Evolutionary conservation across 2,797 vertebrate genomes (phyloP).

Genomic region (Babyrousa celebensis): DNA sequence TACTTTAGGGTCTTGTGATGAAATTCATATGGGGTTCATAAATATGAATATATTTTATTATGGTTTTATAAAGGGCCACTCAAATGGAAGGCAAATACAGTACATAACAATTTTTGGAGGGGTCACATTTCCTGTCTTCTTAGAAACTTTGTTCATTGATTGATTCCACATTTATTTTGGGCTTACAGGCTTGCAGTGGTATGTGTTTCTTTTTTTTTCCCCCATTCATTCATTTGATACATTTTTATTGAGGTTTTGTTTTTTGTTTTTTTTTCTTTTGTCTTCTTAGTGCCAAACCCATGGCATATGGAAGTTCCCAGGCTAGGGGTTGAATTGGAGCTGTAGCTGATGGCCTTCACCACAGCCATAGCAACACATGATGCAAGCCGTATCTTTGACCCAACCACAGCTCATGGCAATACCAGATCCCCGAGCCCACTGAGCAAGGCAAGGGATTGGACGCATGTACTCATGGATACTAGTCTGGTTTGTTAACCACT

Average conservation of each 20-base stretch:
- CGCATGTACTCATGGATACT: too few species aligned
- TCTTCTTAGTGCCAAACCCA: too few species aligned
- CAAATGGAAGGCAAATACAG: not conserved
- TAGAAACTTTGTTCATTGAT: conserved; percentile 23
- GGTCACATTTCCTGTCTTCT: not conserved
- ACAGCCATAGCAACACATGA: too few species aligned
- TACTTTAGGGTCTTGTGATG: conserved; percentile 31
- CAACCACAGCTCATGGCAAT: too few species aligned
- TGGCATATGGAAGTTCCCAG: too few species aligned
- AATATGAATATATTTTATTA: not conserved
- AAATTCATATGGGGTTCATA: conserved; percentile 44
- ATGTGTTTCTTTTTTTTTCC: rapidly evolving
- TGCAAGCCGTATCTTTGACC: too few species aligned
- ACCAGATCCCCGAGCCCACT: too few species aligned
- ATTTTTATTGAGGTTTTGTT: not conserved
- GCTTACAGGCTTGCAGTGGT: not conserved
- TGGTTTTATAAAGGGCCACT: conserved; percentile 15
- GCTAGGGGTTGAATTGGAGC: too few species aligned
- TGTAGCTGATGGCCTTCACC: too few species aligned
- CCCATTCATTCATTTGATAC: not conserved
- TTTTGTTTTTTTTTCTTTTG: not conserved
- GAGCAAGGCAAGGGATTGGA: too few species aligned
- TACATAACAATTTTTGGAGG: not conserved
- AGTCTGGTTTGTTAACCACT: too few species aligned
- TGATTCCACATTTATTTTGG: not conserved